phyloP scores from a whole-genome alignment of 1,140 invertebrate species.

The Araneus ventricosus region DNA sequence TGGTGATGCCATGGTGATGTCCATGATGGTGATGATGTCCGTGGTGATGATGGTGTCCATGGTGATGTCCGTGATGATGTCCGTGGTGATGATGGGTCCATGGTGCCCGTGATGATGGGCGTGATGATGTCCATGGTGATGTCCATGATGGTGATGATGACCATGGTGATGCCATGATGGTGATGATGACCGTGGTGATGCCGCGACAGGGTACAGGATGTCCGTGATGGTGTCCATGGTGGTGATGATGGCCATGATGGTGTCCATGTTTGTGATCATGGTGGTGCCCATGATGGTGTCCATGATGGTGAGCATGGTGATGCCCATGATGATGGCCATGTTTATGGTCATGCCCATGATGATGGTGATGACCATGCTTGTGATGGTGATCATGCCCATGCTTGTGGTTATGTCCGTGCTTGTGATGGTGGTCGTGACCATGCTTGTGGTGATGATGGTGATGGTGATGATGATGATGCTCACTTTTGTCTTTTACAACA shows the following conservation, averaged over 20 bases:
- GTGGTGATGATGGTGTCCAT: constrained; percentile 60
- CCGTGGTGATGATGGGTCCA: constrained; percentile 65
- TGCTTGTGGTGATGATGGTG: constrained; percentile 72
- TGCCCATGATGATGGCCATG: constrained; percentile 63
- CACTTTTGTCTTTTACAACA: constrained; percentile 69
- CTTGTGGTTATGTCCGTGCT: constrained; percentile 68
- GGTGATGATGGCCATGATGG: constrained; percentile 33
- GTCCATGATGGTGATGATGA: constrained; percentile 60
- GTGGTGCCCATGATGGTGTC: constrained; percentile 55
- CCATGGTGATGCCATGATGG: constrained; percentile 64
- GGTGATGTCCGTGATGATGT: constrained; percentile 64
- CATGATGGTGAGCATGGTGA: constrained; percentile 65
- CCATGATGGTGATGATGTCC: constrained; percentile 13
- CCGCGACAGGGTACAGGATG: constrained; percentile 43
- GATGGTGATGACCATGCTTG: constrained; percentile 63
- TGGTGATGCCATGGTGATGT: neutral
- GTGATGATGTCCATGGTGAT: constrained; percentile 60
- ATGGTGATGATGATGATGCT: constrained; percentile 67
- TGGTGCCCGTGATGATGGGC: constrained; percentile 46
- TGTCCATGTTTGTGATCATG: constrained; percentile 36
- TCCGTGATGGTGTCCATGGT: constrained; percentile 59
- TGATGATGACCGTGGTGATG: constrained; percentile 58
- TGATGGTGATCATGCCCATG: constrained; percentile 72
- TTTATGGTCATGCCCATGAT: constrained; percentile 60
- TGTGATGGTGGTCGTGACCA: constrained; percentile 61